phyloP scores from a whole-genome alignment of 2,888 invertebrate genomes.

The Nineta flava region DNA sequence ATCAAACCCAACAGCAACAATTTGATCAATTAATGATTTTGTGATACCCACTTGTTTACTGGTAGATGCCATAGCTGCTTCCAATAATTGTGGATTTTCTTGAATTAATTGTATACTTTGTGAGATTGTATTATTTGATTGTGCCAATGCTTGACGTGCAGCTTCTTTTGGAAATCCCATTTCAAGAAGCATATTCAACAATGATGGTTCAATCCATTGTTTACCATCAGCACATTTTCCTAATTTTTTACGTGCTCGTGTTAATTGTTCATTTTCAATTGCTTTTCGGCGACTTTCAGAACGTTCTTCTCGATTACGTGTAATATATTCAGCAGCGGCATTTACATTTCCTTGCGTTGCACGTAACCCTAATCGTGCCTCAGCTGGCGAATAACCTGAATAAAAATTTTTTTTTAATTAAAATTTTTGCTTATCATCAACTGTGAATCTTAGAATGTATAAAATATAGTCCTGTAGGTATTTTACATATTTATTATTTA shows the following conservation, averaged over 20 bases:
- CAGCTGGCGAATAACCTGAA: slow-evolving; percentile 43
- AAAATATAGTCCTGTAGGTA: too few species aligned
- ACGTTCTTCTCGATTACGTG: slow-evolving; percentile 34
- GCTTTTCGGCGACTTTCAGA: slow-evolving; percentile 32
- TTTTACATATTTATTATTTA: too few species aligned
- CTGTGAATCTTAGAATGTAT: too few species aligned
- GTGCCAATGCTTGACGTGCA: slow-evolving; percentile 43
- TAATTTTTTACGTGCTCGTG: slow-evolving; percentile 31
- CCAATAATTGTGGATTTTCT: slow-evolving; percentile 39
- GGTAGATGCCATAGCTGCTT: slow-evolving; percentile 19
- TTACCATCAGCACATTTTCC: slow-evolving; percentile 45
- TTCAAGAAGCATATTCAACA: slow-evolving; percentile 35
- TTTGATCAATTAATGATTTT: slow-evolving; percentile 28
- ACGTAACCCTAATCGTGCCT: slow-evolving; percentile 54
- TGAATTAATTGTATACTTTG: slow-evolving; percentile 46
- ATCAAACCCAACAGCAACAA: slow-evolving; percentile 42
- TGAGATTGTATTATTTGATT: slow-evolving; percentile 51
- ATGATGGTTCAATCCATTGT: slow-evolving; percentile 32
- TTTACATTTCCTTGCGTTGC: slow-evolving; percentile 40
- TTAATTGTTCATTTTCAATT: slow-evolving; percentile 29
- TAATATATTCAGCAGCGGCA: slow-evolving; percentile 47
- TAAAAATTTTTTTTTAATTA: slow-evolving; percentile 14
- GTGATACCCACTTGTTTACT: slow-evolving; percentile 24
- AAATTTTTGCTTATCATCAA: too few species aligned
- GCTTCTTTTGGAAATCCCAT: slow-evolving; percentile 53